Evolutionary conservation across 2,113 vertebrate species (phyloP).

Genomic region (Serilophus lunatus): DNA sequence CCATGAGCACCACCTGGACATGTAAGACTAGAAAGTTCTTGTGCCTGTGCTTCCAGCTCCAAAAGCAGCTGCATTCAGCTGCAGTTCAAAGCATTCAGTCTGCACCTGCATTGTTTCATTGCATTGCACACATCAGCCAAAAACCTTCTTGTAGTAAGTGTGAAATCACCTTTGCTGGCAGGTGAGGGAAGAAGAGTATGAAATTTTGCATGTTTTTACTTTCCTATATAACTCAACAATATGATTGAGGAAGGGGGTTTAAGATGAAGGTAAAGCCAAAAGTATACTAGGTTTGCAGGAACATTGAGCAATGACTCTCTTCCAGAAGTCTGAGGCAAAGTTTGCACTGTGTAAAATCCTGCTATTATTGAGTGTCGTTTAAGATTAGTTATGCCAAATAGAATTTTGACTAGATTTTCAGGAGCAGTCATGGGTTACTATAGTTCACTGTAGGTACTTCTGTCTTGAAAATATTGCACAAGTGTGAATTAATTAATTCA

Average conservation of each 20-base stretch:
- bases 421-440: background rate
- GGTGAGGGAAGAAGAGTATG: background rate
- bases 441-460: background rate
- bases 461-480: background rate
- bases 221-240: background rate
- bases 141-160: background rate
- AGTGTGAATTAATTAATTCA: background rate
- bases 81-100: background rate
- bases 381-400: background rate
- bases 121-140: background rate
- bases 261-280: background rate
- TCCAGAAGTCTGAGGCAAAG: background rate
- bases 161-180: background rate
- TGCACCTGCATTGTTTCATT: background rate
- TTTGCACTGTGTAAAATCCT: background rate
- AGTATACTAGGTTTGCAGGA: background rate
- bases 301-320: background rate
- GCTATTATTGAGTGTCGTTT: background rate
- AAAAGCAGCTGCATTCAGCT: background rate
- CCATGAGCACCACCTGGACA: background rate
- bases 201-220: background rate
- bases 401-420: background rate
- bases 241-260: background rate
- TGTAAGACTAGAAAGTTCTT: background rate
- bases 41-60: background rate